Evolutionary conservation across 1,140 invertebrate genomes (phyloP).

Genomic region (Asobara japonica): DNA sequence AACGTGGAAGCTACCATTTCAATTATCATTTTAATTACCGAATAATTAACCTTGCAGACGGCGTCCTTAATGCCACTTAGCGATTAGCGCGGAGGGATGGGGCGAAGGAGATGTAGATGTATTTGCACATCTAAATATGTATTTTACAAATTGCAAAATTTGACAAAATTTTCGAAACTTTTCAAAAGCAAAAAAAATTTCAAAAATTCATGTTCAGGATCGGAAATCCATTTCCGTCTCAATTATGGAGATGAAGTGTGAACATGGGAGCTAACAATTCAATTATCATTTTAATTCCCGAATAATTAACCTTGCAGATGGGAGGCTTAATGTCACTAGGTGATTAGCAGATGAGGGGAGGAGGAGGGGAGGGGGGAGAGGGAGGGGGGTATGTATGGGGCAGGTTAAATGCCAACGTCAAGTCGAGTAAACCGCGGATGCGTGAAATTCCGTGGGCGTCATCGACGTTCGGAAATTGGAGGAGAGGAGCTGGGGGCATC

Average conservation of each 20-base stretch:
- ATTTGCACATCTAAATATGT: too few relatives aligned
- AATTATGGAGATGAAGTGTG: background rate
- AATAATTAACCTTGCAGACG: background rate
- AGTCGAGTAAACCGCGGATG: conserved; percentile 20
- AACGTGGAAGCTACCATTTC: background rate
- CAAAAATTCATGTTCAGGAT: too few relatives aligned
- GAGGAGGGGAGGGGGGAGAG: background rate
- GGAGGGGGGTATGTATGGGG: background rate
- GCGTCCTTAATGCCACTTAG: background rate
- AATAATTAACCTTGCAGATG: background rate
- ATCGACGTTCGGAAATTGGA: background rate
- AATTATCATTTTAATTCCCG: background rate
- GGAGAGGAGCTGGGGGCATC: background rate
- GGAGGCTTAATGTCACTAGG: conserved; percentile 1
- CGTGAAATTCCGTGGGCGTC: conserved; percentile 17
- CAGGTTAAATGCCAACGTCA: conserved; percentile 21
- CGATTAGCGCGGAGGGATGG: background rate
- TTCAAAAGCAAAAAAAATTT: too few relatives aligned
- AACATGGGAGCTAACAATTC: background rate
- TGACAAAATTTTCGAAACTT: too few relatives aligned
- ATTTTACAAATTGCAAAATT: too few relatives aligned
- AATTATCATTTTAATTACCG: background rate
- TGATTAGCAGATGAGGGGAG: background rate
- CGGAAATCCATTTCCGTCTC: too few relatives aligned
- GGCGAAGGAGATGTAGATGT: background rate